Percentiles rank a stretch among this genome's conserved stretches.
phyloP scores from a whole-genome alignment of 2,888 invertebrate genomes.

The Athalia cordata region DNA sequence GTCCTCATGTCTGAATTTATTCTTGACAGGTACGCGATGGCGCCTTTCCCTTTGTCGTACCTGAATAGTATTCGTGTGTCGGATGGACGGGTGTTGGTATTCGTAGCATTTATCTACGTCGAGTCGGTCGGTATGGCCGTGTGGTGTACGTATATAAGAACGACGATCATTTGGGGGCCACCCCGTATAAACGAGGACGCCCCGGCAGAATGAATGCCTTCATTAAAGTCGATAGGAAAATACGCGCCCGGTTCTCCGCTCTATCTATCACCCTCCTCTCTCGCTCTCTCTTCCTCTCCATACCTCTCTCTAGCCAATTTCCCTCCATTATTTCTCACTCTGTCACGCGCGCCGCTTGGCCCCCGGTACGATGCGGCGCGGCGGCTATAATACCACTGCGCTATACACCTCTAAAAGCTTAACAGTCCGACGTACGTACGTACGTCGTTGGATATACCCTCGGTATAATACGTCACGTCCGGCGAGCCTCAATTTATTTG shows the following conservation, averaged over 20 bases:
- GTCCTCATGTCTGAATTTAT: constrained; percentile 1
- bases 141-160: not conserved
- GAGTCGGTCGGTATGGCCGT: not conserved
- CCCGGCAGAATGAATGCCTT: constrained; percentile 44
- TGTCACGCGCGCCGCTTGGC: constrained; percentile 21
- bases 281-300: not conserved
- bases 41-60: not conserved
- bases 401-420: too few species aligned
- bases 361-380: not conserved
- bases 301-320: constrained; percentile 39
- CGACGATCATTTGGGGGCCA: constrained; percentile 22
- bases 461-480: constrained; percentile 35
- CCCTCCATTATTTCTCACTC: constrained; percentile 42
- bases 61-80: too few species aligned
- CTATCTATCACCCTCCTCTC: constrained; percentile 38
- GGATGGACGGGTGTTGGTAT: too few species aligned
- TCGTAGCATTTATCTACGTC: constrained; percentile 2
- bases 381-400: too few species aligned
- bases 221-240: constrained; percentile 47
- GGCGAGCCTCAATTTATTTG: constrained; percentile 38
- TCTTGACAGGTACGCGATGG: not conserved
- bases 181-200: constrained; percentile 42
- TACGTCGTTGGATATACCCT: not conserved
- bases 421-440: too few species aligned
- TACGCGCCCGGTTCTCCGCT: constrained; percentile 42